A percentile compares a stretch with the other conserved stretches of the same genome.
Conservation (phyloP, 2,888 invertebrate species). For the Reticulitermes lucifugus region DNA sequence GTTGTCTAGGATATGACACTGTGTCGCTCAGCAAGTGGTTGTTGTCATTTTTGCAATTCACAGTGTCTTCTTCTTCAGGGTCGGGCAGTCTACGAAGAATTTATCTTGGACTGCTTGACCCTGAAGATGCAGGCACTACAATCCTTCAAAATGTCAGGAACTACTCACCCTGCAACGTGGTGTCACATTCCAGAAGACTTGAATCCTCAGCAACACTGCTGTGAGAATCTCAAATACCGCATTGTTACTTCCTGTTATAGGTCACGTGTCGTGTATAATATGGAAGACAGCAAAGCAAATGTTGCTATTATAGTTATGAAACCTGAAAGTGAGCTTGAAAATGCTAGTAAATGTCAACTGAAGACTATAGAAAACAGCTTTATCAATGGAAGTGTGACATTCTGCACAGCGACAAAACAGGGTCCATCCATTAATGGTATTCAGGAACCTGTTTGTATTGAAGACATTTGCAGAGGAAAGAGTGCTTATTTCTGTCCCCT, state of each 20-base stretch:
- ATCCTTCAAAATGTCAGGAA: too few relatives aligned
- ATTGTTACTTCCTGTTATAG: neutral
- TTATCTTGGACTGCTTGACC: too few relatives aligned
- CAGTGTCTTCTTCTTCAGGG: neutral
- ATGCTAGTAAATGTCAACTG: neutral
- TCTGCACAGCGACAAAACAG: neutral
- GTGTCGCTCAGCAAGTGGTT: too few relatives aligned
- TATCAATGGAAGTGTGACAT: neutral
- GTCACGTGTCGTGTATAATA: neutral
- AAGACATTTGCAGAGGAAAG: neutral
- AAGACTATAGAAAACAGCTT: neutral
- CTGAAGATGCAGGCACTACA: too few relatives aligned
- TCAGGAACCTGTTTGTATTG: neutral
- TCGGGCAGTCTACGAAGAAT: too few relatives aligned
- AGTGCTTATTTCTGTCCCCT: constrained; percentile 43
- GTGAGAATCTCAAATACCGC: neutral
- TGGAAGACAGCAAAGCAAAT: neutral
- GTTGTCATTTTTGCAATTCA: too few relatives aligned
- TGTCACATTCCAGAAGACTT: too few relatives aligned
- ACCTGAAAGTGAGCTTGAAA: neutral
- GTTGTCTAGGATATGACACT: too few relatives aligned
- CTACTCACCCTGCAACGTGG: too few relatives aligned
- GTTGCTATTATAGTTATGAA: constrained; percentile 26
- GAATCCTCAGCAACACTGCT: too few relatives aligned
- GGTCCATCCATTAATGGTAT: neutral